phyloP scores from a whole-genome alignment of 2,113 vertebrate genomes.

The Callopanchax toddi region DNA sequence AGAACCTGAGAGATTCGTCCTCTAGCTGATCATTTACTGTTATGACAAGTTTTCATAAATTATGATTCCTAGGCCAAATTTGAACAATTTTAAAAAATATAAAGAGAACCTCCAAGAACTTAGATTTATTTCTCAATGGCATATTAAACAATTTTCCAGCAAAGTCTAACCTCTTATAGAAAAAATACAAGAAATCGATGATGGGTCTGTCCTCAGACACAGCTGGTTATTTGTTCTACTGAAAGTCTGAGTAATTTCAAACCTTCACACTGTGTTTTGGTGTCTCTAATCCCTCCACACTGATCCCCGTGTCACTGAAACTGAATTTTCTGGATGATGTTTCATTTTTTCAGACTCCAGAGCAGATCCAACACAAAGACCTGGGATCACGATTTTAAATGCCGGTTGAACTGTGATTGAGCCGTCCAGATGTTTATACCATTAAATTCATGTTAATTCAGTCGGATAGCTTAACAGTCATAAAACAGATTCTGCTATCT shows the following conservation, averaged over 20 bases:
- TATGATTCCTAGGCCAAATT: too few relatives aligned
- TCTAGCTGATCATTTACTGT: too few relatives aligned
- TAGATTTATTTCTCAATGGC: not conserved
- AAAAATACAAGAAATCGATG: too few relatives aligned
- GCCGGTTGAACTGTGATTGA: not conserved
- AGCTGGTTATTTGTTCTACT: not conserved
- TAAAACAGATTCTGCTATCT: not conserved
- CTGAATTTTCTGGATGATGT: not conserved
- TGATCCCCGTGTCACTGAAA: not conserved
- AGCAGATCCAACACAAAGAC: not conserved
- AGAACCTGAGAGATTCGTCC: too few relatives aligned
- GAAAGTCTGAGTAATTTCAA: not conserved
- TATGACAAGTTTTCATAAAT: too few relatives aligned
- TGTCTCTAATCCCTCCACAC: constrained; percentile 1
- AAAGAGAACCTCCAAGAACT: too few relatives aligned
- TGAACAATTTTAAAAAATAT: too few relatives aligned
- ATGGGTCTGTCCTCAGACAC: not conserved
- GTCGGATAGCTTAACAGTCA: not conserved
- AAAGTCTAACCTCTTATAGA: too few relatives aligned
- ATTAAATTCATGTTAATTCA: not conserved
- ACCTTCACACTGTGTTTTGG: constrained; percentile 1
- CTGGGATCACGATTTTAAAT: accelerated
- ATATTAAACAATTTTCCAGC: not conserved
- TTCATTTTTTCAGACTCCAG: constrained; percentile 1
- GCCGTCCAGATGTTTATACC: not conserved